Base-by-base conservation (phyloP, 1,140 invertebrate species). In the Chironomus striatipennis region DNA sequence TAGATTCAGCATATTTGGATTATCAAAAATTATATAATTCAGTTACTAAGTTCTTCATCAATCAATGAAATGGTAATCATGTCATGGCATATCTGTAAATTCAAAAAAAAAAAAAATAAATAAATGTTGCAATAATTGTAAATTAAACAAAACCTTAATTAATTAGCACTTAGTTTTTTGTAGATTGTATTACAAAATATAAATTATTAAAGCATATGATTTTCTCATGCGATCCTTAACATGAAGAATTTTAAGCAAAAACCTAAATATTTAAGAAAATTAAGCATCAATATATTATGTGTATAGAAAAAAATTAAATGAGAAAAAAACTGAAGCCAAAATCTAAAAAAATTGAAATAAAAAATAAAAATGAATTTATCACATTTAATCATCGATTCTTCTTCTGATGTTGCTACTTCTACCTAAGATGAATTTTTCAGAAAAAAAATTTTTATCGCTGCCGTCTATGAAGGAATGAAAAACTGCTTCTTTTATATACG, bases 111-210 rank as follows among this genome's bases (percentile, higher is more conserved):
- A 18, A 57, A 57, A 8, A 70, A 18, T 1, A 70, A 70, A 18
- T 20, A 9, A 70, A 70, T 70, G 65, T 70, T 70, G 65, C 65
- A 70, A 70, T 70, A 70, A 70, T 70, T 70, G 65, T 70, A 70
- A 70, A 70, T 70, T 70, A 8, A 18, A 70, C 9, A 18, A 67
- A 10, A 47, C 8, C 8, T 10, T 18, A 18, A 8, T 7, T 18
- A 70, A 70, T 70, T 70, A 70, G 65, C 65, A 70, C 65, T 20
- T 70, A 8, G 18, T 70, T 70, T 70, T 57, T 7, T n/a, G n/a
- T n/a, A 12, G 9, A 10, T 10, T 57, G 2, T 47, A 47, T 47
- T 9, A 47, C 8, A 47, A 47, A 47, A 47, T 2, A 47, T 47
- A 47, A 34, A 34, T 34, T 34, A 34, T 34, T 34, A 34, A 34